These are phyloP conservation scores for Silurus glanis DNA, from an alignment of 2,113 vertebrate species.

Conservation along the genomic window DNA sequence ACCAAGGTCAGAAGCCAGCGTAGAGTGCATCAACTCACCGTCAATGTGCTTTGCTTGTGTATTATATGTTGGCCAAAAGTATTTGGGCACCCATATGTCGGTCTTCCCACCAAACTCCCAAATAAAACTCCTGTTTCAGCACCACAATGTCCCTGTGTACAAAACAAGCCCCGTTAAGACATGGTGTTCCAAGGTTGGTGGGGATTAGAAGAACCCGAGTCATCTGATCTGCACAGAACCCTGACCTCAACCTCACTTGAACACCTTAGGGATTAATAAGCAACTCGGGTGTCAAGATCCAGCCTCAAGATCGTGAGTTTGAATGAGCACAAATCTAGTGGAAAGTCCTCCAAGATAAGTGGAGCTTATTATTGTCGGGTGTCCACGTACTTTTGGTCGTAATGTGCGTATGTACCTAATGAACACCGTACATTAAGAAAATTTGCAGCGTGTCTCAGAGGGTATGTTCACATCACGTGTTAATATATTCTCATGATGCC, in stretches of 20 bases:
- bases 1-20: constrained; percentile 72
- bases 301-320: neutral
- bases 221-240: neutral
- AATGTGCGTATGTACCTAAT: no score
- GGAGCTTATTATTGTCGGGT: neutral
- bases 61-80: neutral
- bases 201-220: neutral
- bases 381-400: neutral
- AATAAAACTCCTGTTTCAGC: neutral
- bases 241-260: neutral
- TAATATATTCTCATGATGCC: neutral
- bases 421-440: no score
- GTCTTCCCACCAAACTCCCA: neutral
- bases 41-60: neutral
- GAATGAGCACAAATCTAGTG: neutral
- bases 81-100: neutral
- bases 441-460: neutral
- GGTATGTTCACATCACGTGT: neutral
- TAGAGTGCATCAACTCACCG: neutral
- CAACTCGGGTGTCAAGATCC: neutral
- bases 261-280: neutral
- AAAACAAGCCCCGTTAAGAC: neutral
- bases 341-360: neutral
- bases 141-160: neutral
- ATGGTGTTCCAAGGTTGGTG: neutral